Conservation (phyloP, 2,113 vertebrate species). For the Hippocampus barbouri region DNA sequence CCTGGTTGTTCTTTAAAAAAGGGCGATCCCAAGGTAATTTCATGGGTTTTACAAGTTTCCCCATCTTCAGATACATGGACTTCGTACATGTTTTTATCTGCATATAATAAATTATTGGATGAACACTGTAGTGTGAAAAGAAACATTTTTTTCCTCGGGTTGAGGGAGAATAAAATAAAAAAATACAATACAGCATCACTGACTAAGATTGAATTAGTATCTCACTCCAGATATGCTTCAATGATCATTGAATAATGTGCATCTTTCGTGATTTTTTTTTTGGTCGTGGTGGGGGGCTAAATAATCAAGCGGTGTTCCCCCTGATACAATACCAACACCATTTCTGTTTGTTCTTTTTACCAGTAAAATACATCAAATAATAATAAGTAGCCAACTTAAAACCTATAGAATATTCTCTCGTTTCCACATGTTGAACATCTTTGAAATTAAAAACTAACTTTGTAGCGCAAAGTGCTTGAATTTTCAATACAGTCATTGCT, state of each 20-base stretch:
- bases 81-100: too few relatives aligned
- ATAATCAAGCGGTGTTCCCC: neutral
- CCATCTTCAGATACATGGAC: too few relatives aligned
- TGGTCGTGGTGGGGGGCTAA: neutral
- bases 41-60: too few relatives aligned
- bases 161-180: too few relatives aligned
- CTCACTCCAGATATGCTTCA: neutral
- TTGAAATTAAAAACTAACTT: neutral
- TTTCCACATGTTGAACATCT: neutral
- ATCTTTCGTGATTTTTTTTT: neutral
- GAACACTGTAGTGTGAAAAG: too few relatives aligned
- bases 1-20: neutral
- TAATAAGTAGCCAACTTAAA: neutral
- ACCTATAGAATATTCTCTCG: neutral
- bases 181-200: too few relatives aligned
- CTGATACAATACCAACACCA: neutral
- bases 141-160: too few relatives aligned
- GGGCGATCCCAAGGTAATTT: too few relatives aligned
- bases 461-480: neutral
- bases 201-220: neutral
- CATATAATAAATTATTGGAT: too few relatives aligned
- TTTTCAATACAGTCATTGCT: neutral
- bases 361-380: neutral
- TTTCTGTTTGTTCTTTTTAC: neutral
- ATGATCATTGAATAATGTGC: neutral